Evolutionary conservation across 2,888 invertebrate genomes (phyloP).

Genomic region (Nephrotoma guestfalica): DNA sequence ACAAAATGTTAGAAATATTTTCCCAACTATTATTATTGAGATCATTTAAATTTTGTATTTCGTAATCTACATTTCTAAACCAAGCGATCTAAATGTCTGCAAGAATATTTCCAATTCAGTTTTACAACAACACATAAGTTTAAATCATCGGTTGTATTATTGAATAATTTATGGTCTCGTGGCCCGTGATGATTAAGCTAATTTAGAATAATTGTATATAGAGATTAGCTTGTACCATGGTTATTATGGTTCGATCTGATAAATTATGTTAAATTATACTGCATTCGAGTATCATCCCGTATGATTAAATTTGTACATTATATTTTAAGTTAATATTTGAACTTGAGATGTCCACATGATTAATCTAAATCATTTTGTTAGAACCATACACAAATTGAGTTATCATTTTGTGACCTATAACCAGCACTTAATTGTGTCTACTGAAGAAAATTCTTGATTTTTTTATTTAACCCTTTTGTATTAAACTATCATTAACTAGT

Average conservation of each 20-base stretch:
- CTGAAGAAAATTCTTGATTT: neutral
- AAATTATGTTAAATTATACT: neutral
- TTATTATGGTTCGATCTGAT: neutral
- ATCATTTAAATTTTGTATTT: too few species aligned
- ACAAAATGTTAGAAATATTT: too few species aligned
- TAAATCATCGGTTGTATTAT: too few species aligned
- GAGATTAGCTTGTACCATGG: neutral
- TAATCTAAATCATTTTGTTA: neutral
- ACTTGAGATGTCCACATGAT: neutral
- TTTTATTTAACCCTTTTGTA: neutral
- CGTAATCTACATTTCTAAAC: too few species aligned
- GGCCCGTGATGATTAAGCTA: too few species aligned
- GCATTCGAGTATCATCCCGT: neutral
- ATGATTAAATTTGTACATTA: neutral
- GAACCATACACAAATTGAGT: neutral
- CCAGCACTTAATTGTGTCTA: neutral
- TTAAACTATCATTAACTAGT: neutral
- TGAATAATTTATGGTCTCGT: too few species aligned
- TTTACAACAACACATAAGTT: too few species aligned
- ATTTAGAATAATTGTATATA: too few species aligned
- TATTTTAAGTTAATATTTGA: neutral
- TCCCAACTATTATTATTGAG: too few species aligned
- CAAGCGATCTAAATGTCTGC: too few species aligned
- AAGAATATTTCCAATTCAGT: too few species aligned
- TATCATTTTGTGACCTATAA: neutral